A percentile compares a stretch with the other conserved stretches of the same genome.
phyloP scores from a whole-genome alignment of 2,797 vertebrate species.

The Yasuhikotakia modesta region DNA sequence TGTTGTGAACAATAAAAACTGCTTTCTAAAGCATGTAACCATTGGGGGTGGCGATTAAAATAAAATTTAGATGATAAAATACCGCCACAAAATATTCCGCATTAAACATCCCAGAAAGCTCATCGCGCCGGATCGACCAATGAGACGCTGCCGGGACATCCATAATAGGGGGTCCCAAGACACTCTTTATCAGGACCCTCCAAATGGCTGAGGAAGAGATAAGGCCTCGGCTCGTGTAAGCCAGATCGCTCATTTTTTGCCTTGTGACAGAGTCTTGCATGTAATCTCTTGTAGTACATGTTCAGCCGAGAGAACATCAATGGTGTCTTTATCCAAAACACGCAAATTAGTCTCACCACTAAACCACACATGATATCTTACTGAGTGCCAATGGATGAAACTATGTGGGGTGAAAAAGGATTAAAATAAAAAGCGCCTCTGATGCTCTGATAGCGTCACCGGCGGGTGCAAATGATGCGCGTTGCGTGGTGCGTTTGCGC shows the following conservation, averaged over 20 bases:
- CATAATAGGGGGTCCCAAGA: constrained; percentile 74
- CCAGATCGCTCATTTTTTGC: constrained; percentile 61
- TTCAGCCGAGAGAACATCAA: constrained; percentile 71
- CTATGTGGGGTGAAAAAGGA: background rate
- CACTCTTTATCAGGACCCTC: constrained; percentile 73
- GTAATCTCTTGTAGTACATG: constrained; percentile 78
- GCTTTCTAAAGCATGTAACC: constrained; percentile 39
- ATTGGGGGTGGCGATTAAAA: background rate
- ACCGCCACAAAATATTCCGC: constrained; percentile 13
- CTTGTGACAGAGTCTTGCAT: constrained; percentile 72
- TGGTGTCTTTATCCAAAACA: constrained; percentile 72
- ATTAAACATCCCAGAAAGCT: constrained; percentile 22
- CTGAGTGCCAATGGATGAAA: constrained; percentile 38
- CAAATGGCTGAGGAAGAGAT: constrained; percentile 71
- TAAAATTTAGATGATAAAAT: constrained; percentile 61
- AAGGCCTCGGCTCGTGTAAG: constrained; percentile 66
- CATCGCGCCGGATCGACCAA: constrained; percentile 22
- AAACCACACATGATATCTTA: constrained; percentile 62
- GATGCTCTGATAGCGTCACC: background rate
- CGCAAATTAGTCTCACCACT: constrained; percentile 68
- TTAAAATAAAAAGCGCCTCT: no score
- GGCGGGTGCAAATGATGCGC: background rate
- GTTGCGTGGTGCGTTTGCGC: no score
- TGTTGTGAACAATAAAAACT: constrained; percentile 42
- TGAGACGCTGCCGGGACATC: constrained; percentile 55